A percentile compares a stretch with the other conserved stretches of the same genome.
Conservation (phyloP, 2,113 vertebrate species). For the Otocyon megalotis region DNA sequence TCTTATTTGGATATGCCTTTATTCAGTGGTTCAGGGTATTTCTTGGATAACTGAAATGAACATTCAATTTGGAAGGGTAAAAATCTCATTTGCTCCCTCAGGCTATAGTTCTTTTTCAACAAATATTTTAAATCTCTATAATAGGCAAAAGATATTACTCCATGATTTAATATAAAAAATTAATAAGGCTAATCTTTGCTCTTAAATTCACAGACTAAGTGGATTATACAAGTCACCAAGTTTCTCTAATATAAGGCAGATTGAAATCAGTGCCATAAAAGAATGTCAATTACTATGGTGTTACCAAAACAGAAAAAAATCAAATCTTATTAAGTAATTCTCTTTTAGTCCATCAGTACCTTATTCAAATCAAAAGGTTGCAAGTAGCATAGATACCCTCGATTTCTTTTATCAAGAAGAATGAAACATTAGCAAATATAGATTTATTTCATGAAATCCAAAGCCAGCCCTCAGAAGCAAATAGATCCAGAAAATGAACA, state of each 20-base stretch:
- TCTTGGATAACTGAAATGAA: constrained; percentile 57
- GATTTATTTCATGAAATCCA: background rate
- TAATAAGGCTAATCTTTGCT: constrained; percentile 5
- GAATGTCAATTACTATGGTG: background rate
- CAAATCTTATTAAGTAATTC: background rate
- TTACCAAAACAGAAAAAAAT: background rate
- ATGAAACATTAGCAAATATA: background rate
- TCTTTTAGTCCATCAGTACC: background rate
- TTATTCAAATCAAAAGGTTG: constrained; percentile 49
- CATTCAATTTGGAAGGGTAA: background rate
- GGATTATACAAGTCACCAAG: background rate
- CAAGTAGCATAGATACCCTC: background rate
- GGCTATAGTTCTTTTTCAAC: background rate
- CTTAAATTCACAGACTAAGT: constrained; percentile 35
- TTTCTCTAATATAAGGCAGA: background rate
- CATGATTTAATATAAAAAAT: constrained; percentile 29
- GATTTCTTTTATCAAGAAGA: constrained; percentile 34
- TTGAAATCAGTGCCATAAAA: background rate
- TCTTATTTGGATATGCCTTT: constrained; percentile 69
- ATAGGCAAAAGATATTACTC: constrained; percentile 24
- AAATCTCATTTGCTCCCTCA: background rate
- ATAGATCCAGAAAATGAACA: background rate
- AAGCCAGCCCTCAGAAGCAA: background rate
- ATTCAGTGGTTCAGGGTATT: constrained; percentile 18
- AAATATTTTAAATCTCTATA: constrained; percentile 50